phyloP scores from a whole-genome alignment of 2,113 vertebrate genomes.

The Globicephala melas region DNA sequence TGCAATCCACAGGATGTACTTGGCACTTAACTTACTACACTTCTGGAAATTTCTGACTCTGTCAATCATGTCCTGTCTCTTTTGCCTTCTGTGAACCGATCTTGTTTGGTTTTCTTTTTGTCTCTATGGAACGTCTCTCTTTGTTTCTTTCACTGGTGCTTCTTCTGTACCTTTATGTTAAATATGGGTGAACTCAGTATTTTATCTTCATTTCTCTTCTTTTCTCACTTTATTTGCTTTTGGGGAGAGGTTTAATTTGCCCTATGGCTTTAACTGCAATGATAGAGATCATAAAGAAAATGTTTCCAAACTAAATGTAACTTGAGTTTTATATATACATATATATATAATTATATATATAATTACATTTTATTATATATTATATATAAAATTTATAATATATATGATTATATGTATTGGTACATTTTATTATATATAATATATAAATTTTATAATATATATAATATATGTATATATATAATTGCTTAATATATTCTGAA shows the following conservation, averaged over 20 bases:
- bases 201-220: background rate
- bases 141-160: background rate
- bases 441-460: no score
- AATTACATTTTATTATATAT: no score
- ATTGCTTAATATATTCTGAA: background rate
- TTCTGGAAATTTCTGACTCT: background rate
- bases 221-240: background rate
- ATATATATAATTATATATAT: no score
- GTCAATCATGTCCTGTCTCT: background rate
- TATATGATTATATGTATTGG: no score
- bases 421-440: no score
- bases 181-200: background rate
- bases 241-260: background rate
- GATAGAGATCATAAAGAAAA: background rate
- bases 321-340: background rate
- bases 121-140: background rate
- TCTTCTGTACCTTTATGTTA: background rate
- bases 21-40: background rate
- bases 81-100: background rate
- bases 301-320: conserved; percentile 3
- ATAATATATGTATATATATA: background rate
- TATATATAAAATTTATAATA: no score
- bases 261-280: background rate
- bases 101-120: background rate
- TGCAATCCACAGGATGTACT: accelerated